Percentiles rank a stretch among this genome's conserved stretches.
Conservation (phyloP, 2,113 vertebrate species). For the Saguinus imperator region DNA sequence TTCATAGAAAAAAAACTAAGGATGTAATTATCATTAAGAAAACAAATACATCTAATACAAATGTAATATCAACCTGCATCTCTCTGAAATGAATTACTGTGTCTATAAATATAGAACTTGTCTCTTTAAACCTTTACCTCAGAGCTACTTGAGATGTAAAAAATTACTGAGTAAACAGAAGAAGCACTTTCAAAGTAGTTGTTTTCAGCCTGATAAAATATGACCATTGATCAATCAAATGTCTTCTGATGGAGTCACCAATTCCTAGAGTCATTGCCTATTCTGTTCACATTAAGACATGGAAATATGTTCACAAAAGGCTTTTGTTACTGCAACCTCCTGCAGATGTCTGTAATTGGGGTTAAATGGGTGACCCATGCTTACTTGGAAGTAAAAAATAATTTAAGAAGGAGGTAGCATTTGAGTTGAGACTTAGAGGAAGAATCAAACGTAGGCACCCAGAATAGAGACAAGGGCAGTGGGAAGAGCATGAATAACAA, state of each 20-base stretch:
- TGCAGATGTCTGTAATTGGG: neutral
- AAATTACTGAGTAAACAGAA: neutral
- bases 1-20: neutral
- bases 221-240: neutral
- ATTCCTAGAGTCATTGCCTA: neutral
- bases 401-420: neutral
- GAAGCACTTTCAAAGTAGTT: neutral
- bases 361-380: neutral
- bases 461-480: neutral
- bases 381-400: neutral
- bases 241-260: neutral
- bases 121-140: neutral
- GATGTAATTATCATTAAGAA: neutral
- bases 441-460: neutral
- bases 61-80: neutral
- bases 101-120: neutral
- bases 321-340: neutral
- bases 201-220: neutral
- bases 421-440: neutral
- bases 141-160: neutral
- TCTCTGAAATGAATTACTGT: neutral
- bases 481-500: neutral
- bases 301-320: neutral
- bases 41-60: neutral
- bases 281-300: neutral